A percentile compares a stretch with the other conserved stretches of the same genome.
Conservation (phyloP, 2,113 vertebrate genomes). For the Cavia porcellus region DNA sequence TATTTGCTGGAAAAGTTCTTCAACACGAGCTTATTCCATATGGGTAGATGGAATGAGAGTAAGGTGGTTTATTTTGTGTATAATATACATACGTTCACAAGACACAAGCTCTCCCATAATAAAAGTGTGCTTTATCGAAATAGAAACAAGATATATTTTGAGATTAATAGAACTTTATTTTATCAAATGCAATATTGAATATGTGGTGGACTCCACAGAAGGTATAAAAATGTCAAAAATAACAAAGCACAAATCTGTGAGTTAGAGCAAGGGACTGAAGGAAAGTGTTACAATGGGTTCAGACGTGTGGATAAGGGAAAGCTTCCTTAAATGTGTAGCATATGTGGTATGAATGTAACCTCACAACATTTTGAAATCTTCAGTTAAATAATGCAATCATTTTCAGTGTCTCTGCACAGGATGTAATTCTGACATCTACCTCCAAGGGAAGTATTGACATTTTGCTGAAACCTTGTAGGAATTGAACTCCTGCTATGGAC, state of each 20-base stretch:
- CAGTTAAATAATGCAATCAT: neutral
- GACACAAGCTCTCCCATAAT: conserved; percentile 28
- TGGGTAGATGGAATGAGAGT: conserved; percentile 42
- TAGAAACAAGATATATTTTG: conserved; percentile 16
- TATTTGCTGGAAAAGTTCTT: conserved; percentile 70
- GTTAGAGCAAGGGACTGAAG: neutral
- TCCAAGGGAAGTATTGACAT: conserved; percentile 53
- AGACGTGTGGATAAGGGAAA: conserved; percentile 24
- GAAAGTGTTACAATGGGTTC: neutral
- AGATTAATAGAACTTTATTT: neutral
- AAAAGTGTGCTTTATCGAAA: conserved; percentile 18
- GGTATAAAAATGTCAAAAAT: neutral
- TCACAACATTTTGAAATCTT: conserved; percentile 40
- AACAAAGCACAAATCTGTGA: neutral
- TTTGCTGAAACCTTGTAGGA: conserved; percentile 55
- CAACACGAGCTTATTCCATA: conserved; percentile 50
- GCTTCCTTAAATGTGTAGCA: neutral
- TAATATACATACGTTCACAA: conserved; percentile 20
- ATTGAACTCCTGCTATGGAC: neutral
- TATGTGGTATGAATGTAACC: neutral
- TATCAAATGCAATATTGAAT: neutral
- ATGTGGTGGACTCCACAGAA: neutral
- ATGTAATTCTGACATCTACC: conserved; percentile 9
- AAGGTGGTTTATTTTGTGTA: conserved; percentile 68
- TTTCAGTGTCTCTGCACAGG: conserved; percentile 14